A percentile compares a stretch with the other conserved stretches of the same genome.
Evolutionary conservation across 1,140 invertebrate species (phyloP).

Genomic region (Diabrotica undecimpunctata): DNA sequence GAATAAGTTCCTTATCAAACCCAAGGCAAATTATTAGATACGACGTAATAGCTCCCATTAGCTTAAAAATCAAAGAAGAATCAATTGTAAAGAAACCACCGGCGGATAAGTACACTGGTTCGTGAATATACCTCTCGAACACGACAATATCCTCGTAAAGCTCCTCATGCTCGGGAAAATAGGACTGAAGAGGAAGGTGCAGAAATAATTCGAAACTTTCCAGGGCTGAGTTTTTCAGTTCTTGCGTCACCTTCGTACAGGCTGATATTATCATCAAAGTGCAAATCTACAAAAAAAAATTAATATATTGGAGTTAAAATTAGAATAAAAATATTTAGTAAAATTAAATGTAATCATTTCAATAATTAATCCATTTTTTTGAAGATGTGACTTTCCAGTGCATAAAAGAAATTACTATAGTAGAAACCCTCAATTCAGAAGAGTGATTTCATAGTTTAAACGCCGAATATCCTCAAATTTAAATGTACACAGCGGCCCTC

Average conservation of each 20-base stretch:
- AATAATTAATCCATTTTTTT: no score
- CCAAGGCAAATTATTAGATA: not conserved
- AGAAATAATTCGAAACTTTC: constrained; percentile 1
- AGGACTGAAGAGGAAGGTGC: not conserved
- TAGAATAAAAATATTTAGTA: no score
- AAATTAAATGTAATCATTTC: no score
- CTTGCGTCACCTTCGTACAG: not conserved
- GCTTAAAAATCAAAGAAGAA: not conserved
- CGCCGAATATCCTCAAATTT: no score
- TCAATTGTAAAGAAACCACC: not conserved
- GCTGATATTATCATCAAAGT: not conserved
- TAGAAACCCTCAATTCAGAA: no score
- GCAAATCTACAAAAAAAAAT: not conserved
- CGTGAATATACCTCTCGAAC: not conserved
- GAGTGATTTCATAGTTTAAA: no score
- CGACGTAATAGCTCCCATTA: not conserved
- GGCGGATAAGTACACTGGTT: not conserved
- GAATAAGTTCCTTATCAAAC: not conserved
- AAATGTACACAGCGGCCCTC: no score
- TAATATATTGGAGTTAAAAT: no score
- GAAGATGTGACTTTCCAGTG: no score
- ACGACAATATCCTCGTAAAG: not conserved
- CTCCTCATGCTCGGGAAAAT: not conserved
- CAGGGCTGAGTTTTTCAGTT: not conserved
- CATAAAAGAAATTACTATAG: no score